Evolutionary conservation across 2,113 vertebrate genomes (phyloP), one percentile per base, ranked within the genome.

Genomic region (Rutilus rutilus): DNA sequence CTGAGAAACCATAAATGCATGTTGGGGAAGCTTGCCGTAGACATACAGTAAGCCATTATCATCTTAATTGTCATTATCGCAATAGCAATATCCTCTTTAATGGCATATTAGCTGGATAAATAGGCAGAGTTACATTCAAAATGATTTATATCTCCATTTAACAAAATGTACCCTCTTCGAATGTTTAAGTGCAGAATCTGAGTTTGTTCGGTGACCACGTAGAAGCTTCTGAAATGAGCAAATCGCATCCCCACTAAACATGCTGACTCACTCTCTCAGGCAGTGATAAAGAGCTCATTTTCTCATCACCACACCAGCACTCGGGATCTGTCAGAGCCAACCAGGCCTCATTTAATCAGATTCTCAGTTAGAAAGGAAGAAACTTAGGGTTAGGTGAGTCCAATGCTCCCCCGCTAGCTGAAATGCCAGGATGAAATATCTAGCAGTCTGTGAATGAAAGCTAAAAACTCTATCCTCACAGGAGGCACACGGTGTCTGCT

Each of bases 331-430:
- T 93, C 93, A 89, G 86, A 52, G 80, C 75, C 65, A 52, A 85
- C 87, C 84, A 86, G 85, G 87, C 85, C 86, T 90, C 91, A 83
- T 92, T 93, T 92, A 93, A 93, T 93, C 92, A 92, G 89, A 87
- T 86, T 88, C 87, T 91, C 91, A 89, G 87, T 90, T 87, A 90
- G 87, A 83, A 89, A 91, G 89, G 83, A 59, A 85, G 60, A 76
- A 84, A 62, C 54, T 83, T 83, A 85, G 89, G 87, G 30, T 86
- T 78, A 42, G 36, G 23, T 39, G 1, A 42, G 33, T 79, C 25
- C 64, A 36, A 30, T 64, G 60, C 36, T 9, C 57, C 59, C 59
- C 45, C 12, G 3, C n/a, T 17, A 65, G 79, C 42, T 25, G 12
- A 30, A 47, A 27, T 57, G 19, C 19, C 21, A 80, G 1, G 78